Evolutionary conservation across 1,140 invertebrate species (phyloP).

Genomic region (Papilio glaucus): DNA sequence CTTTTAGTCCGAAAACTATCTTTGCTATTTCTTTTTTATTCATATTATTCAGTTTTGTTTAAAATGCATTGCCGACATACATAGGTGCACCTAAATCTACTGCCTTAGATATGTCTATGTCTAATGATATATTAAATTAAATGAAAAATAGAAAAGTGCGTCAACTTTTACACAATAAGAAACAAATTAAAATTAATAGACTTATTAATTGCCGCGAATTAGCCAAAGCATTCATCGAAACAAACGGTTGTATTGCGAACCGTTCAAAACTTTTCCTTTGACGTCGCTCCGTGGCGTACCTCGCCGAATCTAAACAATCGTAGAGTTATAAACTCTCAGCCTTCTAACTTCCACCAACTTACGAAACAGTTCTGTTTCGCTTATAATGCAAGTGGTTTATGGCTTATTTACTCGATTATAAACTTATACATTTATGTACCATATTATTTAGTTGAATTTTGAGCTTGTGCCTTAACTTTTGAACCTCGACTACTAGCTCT

Average conservation of each 20-base stretch:
- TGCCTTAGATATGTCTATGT: background rate
- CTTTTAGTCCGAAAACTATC: too few species aligned
- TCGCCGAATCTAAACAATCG: constrained; percentile 67
- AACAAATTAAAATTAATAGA: constrained; percentile 18
- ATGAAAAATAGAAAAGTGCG: background rate
- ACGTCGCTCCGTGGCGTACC: constrained; percentile 53
- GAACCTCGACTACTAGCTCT: too few species aligned
- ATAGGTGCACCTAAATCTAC: too few species aligned
- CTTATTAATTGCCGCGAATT: constrained; percentile 38
- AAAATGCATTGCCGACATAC: too few species aligned
- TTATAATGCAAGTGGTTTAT: constrained; percentile 46
- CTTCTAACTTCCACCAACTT: constrained; percentile 59
- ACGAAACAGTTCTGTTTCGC: constrained; percentile 54
- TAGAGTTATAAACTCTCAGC: constrained; percentile 59
- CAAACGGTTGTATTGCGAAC: constrained; percentile 57
- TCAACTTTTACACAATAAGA: background rate
- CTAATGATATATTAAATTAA: background rate
- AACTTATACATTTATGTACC: constrained; percentile 2
- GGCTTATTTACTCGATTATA: constrained; percentile 38
- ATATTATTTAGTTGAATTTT: background rate
- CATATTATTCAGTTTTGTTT: too few species aligned
- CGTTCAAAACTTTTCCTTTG: constrained; percentile 71
- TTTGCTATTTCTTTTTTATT: too few species aligned
- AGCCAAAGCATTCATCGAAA: constrained; percentile 47
- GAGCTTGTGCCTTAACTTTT: too few species aligned